phyloP scores from a whole-genome alignment of 1,140 invertebrate genomes.

The Lordiphosa collinella region DNA sequence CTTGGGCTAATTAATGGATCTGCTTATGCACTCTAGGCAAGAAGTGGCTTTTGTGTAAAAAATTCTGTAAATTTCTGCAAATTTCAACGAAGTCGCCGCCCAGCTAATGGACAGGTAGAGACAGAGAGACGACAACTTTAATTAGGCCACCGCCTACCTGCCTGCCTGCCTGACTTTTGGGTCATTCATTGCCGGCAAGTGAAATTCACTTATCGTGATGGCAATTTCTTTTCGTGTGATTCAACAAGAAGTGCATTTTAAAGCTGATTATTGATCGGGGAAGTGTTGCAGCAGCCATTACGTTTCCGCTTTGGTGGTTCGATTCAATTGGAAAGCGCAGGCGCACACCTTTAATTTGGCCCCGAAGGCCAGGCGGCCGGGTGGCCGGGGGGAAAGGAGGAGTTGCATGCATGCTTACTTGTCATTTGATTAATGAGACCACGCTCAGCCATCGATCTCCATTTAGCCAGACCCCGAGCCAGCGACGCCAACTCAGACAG shows the following conservation, averaged over 20 bases:
- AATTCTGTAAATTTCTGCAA: constrained; percentile 35
- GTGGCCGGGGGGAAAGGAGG: constrained; percentile 1
- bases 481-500: constrained; percentile 2
- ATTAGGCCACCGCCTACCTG: no score
- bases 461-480: constrained; percentile 42
- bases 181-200: constrained; percentile 37
- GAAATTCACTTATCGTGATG: constrained; percentile 54
- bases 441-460: constrained; percentile 78
- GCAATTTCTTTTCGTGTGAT: constrained; percentile 27
- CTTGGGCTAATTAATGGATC: constrained; percentile 61
- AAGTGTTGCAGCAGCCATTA: constrained; percentile 64
- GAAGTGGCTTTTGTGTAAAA: constrained; percentile 18
- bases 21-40: constrained; percentile 13
- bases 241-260: constrained; percentile 6
- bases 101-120: constrained; percentile 41
- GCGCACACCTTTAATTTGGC: constrained; percentile 47
- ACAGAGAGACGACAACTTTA: constrained; percentile 32
- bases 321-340: constrained; percentile 68
- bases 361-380: constrained; percentile 41
- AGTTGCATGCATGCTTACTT: constrained; percentile 42
- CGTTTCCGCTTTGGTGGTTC: constrained; percentile 65
- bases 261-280: constrained; percentile 55
- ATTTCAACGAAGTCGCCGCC: constrained; percentile 29
- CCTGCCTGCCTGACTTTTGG: no score
- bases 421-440: constrained; percentile 79